Conservation (phyloP, 1,140 invertebrate genomes). For the Helicorthomorpha holstii region DNA sequence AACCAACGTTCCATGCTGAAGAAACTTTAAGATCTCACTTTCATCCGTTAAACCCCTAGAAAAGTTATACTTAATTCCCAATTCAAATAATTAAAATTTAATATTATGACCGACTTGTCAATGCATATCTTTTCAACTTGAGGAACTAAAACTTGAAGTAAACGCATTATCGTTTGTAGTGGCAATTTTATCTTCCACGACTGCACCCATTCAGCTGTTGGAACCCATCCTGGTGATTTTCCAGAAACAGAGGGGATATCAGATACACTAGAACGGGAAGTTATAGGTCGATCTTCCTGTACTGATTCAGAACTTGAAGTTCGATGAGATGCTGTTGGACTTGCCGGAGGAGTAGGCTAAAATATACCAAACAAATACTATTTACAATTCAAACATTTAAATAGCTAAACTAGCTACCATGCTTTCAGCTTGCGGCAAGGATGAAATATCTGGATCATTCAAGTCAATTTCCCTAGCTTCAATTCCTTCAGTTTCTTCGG, state of each 20-base stretch:
- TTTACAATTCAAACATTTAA: too few relatives aligned
- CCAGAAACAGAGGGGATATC: too few relatives aligned
- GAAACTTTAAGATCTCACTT: slow-evolving; percentile 95
- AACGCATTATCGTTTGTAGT: slow-evolving; percentile 94
- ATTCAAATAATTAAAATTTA: too few relatives aligned
- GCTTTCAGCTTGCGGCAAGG: too few relatives aligned
- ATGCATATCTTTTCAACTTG: slow-evolving; percentile 99
- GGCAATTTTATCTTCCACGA: slow-evolving; percentile 95
- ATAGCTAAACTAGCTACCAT: too few relatives aligned
- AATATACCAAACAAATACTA: too few relatives aligned
- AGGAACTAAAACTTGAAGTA: slow-evolving; percentile 94
- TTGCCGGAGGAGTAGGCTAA: slow-evolving; percentile 4
- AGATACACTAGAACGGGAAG: slow-evolving; percentile 6
- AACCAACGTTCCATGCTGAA: slow-evolving; percentile 96
- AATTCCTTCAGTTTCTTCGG: not conserved
- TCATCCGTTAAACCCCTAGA: slow-evolving; percentile 93
- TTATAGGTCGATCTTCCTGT: not conserved
- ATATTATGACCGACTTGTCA: slow-evolving; percentile 65
- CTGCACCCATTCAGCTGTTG: slow-evolving; percentile 83
- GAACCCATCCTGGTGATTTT: too few relatives aligned
- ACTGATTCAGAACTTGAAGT: slow-evolving; percentile 3
- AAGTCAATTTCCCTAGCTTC: not conserved
- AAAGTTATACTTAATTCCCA: slow-evolving; percentile 11
- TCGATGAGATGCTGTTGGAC: not conserved
- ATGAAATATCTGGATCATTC: too few relatives aligned